These are phyloP conservation scores for Sarcoramphus papa DNA, from an alignment of 2,797 vertebrate genomes.

Conservation along the genomic window DNA sequence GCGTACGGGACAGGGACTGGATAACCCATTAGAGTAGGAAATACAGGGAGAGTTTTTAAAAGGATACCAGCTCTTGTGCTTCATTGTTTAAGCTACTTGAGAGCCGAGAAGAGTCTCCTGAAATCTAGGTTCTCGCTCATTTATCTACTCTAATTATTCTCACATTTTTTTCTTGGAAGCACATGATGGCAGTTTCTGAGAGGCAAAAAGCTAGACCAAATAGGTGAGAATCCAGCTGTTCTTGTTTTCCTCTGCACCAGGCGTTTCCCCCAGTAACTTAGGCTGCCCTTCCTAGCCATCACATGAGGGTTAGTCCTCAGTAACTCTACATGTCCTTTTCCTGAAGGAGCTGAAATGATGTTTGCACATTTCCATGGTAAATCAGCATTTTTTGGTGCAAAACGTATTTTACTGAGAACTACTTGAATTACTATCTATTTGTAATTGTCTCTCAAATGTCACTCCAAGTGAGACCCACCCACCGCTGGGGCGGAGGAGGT, in stretches of 20 bases:
- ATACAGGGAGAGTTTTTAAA: neutral
- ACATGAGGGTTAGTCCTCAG: neutral
- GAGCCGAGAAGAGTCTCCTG: neutral
- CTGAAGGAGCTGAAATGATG: neutral
- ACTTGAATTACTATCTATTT: neutral
- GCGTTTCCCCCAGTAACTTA: neutral
- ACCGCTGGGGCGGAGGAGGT: neutral
- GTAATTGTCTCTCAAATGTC: neutral
- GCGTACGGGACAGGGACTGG: neutral
- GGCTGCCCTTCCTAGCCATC: neutral
- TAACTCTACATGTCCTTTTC: rapidly evolving
- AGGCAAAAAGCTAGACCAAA: neutral
- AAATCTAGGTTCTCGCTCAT: neutral
- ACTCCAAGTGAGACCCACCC: neutral
- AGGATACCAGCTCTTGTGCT: neutral
- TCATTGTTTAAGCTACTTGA: neutral
- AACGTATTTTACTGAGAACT: neutral
- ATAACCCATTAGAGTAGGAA: neutral
- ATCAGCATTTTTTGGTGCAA: neutral
- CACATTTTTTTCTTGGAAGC: neutral
- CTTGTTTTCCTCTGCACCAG: neutral
- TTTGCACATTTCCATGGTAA: neutral
- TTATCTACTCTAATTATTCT: neutral
- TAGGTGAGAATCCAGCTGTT: neutral
- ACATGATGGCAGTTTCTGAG: neutral